Conservation (phyloP, 2,797 vertebrate species). For the Pipistrellus nathusii region DNA sequence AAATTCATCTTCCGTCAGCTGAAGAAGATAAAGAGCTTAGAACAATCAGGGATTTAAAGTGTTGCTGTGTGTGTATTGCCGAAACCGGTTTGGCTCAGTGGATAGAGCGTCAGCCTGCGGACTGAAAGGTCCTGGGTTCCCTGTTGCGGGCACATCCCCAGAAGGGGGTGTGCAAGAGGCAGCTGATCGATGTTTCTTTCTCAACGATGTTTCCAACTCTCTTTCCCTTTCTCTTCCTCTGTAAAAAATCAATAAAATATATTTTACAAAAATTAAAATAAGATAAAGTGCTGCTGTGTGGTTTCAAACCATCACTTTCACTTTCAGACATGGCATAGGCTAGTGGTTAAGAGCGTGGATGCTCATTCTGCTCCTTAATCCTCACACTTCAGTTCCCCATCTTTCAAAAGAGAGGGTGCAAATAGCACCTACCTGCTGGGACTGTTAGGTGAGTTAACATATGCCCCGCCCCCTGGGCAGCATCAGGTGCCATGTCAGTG, state of each 20-base stretch:
- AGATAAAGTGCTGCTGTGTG: not conserved
- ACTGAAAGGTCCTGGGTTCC: too few relatives aligned
- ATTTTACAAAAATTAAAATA: too few relatives aligned
- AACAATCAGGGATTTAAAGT: not conserved
- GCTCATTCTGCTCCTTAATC: not conserved
- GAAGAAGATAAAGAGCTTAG: not conserved
- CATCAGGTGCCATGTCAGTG: not conserved
- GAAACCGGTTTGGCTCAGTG: too few relatives aligned
- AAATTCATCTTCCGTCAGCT: not conserved
- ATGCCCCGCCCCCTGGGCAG: not conserved
- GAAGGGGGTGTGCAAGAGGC: too few relatives aligned
- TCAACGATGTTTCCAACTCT: too few relatives aligned
- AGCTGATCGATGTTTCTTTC: too few relatives aligned
- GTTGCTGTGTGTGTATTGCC: not conserved
- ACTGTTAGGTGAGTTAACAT: not conserved
- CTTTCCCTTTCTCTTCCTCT: too few relatives aligned
- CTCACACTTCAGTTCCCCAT: not conserved
- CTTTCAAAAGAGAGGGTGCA: not conserved
- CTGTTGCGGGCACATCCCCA: too few relatives aligned
- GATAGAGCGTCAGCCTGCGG: too few relatives aligned
- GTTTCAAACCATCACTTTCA: not conserved
- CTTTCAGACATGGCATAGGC: not conserved
- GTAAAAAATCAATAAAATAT: too few relatives aligned
- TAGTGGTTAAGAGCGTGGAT: not conserved
- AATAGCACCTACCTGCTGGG: not conserved